These are phyloP conservation scores for Drosophila jambulina DNA, from an alignment of 1,140 invertebrate genomes.

Conservation along the genomic window DNA sequence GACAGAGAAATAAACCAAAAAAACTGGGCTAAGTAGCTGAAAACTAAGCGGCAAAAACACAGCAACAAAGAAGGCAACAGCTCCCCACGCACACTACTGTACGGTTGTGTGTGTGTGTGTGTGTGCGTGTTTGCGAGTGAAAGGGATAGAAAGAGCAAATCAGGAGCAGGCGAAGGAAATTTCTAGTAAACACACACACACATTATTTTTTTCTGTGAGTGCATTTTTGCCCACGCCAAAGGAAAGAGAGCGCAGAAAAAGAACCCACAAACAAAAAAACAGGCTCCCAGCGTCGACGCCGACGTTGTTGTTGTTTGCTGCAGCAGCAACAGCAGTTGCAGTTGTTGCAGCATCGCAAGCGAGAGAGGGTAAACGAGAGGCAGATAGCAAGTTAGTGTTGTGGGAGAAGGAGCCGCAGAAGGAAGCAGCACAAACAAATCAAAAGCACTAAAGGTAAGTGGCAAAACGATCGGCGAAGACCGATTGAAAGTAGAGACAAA, in stretches of 20 bases:
- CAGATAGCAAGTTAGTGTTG: constrained; percentile 22
- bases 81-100: constrained; percentile 33
- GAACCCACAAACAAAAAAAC: constrained; percentile 46
- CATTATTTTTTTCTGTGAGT: constrained; percentile 34
- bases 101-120: constrained; percentile 44
- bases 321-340: constrained; percentile 34
- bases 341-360: constrained; percentile 35
- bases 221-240: constrained; percentile 25
- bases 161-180: constrained; percentile 14
- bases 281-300: constrained; percentile 47
- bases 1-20: constrained; percentile 7
- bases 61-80: constrained; percentile 19
- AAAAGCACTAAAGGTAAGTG: constrained; percentile 59
- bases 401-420: constrained; percentile 6
- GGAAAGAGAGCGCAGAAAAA: constrained; percentile 13
- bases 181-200: constrained; percentile 28
- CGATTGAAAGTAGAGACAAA: constrained; percentile 31
- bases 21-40: constrained; percentile 15
- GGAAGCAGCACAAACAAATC: constrained; percentile 55
- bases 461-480: constrained; percentile 36
- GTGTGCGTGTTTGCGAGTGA: constrained; percentile 16
- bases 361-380: constrained; percentile 32
- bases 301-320: constrained; percentile 61
- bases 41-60: background rate
- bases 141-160: constrained; percentile 5